phyloP scores from a whole-genome alignment of 2,888 invertebrate genomes.

The Leucozona laternaria region DNA sequence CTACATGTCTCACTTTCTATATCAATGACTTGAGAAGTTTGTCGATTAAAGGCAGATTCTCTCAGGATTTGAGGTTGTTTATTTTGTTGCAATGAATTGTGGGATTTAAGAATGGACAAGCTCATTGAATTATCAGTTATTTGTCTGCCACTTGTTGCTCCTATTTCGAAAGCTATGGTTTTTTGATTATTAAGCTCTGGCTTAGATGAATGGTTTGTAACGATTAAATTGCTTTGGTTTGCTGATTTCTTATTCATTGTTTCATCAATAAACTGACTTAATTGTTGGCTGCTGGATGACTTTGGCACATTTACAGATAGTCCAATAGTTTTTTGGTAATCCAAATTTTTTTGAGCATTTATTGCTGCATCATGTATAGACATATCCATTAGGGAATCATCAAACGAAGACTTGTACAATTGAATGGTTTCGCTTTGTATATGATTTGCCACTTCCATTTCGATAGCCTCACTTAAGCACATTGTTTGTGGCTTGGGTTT shows the following conservation, averaged over 20 bases:
- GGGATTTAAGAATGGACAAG: neutral
- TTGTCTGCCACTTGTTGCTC: neutral
- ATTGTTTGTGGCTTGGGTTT: constrained; percentile 11
- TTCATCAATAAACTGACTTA: neutral
- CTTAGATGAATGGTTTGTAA: too few relatives aligned
- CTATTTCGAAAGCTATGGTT: neutral
- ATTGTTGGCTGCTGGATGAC: neutral
- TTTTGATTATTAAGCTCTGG: neutral
- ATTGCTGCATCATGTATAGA: neutral
- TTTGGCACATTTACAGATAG: neutral
- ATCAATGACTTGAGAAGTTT: neutral
- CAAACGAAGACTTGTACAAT: neutral
- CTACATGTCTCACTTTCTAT: neutral
- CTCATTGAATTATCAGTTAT: neutral
- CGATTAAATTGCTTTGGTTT: neutral
- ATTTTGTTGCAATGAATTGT: neutral
- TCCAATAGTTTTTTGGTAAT: neutral
- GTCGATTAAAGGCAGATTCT: neutral
- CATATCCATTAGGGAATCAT: neutral
- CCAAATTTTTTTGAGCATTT: neutral
- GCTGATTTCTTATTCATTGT: neutral
- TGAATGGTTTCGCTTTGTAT: neutral
- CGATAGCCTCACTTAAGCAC: constrained; percentile 4
- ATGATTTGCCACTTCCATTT: neutral
- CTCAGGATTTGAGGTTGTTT: too few relatives aligned